A percentile compares a stretch with the other conserved stretches of the same genome.
Conservation (phyloP, 2,113 vertebrate genomes). For the Phylloscopus trochilus region DNA sequence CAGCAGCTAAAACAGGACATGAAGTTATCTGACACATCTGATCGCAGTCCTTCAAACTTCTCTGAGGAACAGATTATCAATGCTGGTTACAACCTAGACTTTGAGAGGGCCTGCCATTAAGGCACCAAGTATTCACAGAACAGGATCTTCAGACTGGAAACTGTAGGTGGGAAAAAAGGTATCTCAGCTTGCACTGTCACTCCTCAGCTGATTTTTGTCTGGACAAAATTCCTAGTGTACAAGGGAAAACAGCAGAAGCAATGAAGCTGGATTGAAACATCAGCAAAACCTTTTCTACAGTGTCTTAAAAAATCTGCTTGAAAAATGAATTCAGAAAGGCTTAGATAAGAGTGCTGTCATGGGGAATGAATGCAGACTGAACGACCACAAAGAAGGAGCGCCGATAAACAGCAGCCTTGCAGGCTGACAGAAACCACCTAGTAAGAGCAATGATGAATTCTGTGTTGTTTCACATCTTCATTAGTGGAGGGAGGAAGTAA, state of each 20-base stretch:
- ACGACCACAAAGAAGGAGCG: background rate
- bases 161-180: background rate
- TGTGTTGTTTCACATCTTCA: constrained; percentile 12
- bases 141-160: background rate
- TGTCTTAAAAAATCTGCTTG: background rate
- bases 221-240: background rate
- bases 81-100: background rate
- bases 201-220: background rate
- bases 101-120: background rate
- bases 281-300: background rate
- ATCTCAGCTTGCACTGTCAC: background rate
- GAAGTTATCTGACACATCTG: background rate
- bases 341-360: background rate
- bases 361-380: background rate
- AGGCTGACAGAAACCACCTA: background rate
- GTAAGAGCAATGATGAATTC: background rate
- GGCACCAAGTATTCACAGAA: background rate
- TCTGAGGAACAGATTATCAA: background rate
- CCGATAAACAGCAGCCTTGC: background rate
- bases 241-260: background rate
- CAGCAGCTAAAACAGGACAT: background rate
- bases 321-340: constrained; percentile 4
- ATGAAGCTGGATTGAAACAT: background rate
- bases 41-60: background rate
- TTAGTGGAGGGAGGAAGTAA: background rate